Evolutionary conservation across 2,797 vertebrate species (phyloP), one percentile per base, ranked within the genome.

Genomic region (Adrianichthys oophorus): DNA sequence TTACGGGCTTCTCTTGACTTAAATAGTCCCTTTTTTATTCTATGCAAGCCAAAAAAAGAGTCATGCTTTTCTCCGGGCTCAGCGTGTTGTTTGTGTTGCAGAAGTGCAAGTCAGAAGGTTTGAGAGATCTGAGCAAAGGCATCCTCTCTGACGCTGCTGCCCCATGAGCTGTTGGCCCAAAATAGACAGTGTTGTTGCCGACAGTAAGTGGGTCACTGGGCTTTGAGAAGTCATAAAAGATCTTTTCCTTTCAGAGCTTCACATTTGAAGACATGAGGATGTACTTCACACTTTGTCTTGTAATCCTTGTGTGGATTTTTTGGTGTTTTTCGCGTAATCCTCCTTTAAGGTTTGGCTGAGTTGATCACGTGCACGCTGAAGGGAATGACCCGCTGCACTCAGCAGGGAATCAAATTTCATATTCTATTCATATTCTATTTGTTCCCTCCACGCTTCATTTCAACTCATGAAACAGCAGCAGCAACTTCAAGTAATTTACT

Each of bases 111-210:
- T 73, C 67, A 48, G 67, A 54, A 63, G 69, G 21, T 68, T 41
- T 59, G 43, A 60, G 55, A 68, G 41, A 65, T 70, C 70, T 72
- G 74, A 60, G 63, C 80, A 83, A 82, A 85, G 79, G 75, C 89
- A 88, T 90, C 79, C 42, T 86, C 76, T 71, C 68, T 45, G 4
- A 55, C 62, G 71, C 76, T 70, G 52, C 43, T 74, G 58, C 66
- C 76, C 71, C 69, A 85, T 89, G 82, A 89, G 90, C 84, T 70
- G 79, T 76, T 61, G 52, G 56, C 68, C 90, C 89, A 82, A 92
- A 92, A 93, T 94, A 94, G 92, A 91, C 57, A 42, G 47, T 78
- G 88, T 85, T 85, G 65, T 76, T 66, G 63, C 78, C 76, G 56
- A 82, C 67, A 62, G 64, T 56, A 81, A 84, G 65, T 84, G 74